phyloP scores from a whole-genome alignment of 2,113 vertebrate species.

The Chloebia gouldiae region DNA sequence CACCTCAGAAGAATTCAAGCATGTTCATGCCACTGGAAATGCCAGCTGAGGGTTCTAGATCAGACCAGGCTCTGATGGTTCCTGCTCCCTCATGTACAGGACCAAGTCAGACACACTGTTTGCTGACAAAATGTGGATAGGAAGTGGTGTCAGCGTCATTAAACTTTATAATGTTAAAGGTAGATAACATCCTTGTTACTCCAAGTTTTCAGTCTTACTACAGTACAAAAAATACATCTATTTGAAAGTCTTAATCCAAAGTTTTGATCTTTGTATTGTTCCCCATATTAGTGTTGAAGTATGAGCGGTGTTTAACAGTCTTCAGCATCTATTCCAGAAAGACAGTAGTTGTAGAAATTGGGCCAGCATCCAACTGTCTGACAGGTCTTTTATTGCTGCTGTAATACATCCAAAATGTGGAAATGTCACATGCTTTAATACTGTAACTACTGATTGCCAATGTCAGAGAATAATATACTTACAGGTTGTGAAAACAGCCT shows the following conservation, averaged over 20 bases:
- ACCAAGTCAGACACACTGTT: not conserved
- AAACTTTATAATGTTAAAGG: not conserved
- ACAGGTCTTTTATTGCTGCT: not conserved
- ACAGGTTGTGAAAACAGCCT: not conserved
- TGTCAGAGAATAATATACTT: not conserved
- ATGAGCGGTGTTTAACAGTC: not conserved
- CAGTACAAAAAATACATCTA: not conserved
- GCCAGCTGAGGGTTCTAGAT: not conserved
- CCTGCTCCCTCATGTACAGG: fast-evolving
- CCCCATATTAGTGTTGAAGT: not conserved
- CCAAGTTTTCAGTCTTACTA: not conserved
- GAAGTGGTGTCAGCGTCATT: not conserved
- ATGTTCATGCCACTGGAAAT: not conserved
- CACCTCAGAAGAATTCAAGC: not conserved
- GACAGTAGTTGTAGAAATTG: not conserved
- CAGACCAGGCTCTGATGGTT: not conserved
- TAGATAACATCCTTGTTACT: not conserved
- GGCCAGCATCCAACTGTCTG: not conserved
- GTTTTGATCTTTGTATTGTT: not conserved
- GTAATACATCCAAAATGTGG: not conserved
- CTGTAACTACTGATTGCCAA: not conserved
- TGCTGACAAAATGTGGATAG: not conserved
- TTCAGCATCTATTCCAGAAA: not conserved
- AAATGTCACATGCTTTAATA: not conserved
- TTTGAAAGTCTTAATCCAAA: not conserved